phyloP scores from a whole-genome alignment of 2,113 vertebrate genomes.

The Petroica traversi region DNA sequence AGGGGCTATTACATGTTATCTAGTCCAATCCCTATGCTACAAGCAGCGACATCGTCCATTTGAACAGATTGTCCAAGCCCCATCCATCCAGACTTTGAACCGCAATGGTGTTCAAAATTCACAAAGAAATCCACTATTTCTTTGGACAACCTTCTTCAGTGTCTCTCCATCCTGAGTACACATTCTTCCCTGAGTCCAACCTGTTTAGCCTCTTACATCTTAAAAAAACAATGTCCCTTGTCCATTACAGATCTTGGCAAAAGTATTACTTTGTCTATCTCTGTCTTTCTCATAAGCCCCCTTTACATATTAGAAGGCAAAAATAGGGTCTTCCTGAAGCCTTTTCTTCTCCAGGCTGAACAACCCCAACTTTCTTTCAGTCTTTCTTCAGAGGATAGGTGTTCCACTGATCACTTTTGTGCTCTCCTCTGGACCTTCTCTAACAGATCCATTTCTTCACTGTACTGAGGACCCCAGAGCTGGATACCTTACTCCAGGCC shows the following conservation, averaged over 20 bases:
- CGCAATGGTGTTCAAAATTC: too few relatives aligned
- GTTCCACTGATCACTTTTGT: background rate
- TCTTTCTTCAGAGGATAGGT: background rate
- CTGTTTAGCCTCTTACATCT: background rate
- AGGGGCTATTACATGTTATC: background rate
- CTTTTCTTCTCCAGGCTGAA: background rate
- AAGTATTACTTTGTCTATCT: background rate
- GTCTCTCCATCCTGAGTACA: background rate
- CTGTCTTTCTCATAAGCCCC: background rate
- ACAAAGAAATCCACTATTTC: background rate
- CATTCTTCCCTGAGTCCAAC: background rate
- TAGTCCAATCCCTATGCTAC: background rate
- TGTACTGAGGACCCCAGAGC: background rate
- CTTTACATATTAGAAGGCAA: background rate
- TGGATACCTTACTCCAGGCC: background rate
- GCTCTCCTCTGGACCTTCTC: background rate
- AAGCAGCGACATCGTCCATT: background rate
- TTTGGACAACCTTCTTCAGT: background rate
- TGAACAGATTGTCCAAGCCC: background rate
- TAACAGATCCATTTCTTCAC: background rate
- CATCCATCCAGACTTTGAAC: background rate
- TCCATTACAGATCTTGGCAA: background rate
- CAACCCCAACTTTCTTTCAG: background rate
- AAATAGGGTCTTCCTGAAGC: background rate
- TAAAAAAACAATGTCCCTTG: background rate